A percentile compares a stretch with the other conserved stretches of the same genome.
These are phyloP conservation scores for Syndactyla subalaris DNA, from an alignment of 2,797 vertebrate genomes.

Conservation along the genomic window DNA sequence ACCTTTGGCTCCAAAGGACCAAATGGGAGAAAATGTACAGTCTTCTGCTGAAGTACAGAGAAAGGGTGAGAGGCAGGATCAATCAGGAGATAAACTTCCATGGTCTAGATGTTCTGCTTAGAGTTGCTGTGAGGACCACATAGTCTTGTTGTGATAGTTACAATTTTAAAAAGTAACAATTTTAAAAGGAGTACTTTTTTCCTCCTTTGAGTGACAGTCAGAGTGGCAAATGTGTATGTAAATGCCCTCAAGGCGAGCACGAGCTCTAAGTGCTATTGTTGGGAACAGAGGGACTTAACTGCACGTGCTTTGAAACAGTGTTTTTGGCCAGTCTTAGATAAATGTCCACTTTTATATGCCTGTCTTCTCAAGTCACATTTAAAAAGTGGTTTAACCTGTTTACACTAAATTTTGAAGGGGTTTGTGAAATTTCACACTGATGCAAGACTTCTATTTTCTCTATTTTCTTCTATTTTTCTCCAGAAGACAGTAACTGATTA, in stretches of 20 bases:
- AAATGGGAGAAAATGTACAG: background rate
- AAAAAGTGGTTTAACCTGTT: background rate
- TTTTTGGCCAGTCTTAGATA: background rate
- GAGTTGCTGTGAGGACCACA: background rate
- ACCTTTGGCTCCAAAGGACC: background rate
- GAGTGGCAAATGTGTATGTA: background rate
- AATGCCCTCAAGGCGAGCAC: background rate
- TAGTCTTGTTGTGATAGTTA: background rate
- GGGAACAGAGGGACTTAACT: background rate
- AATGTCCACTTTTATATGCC: background rate
- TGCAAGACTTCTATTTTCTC: too few species aligned
- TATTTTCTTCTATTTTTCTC: background rate
- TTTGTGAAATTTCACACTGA: background rate
- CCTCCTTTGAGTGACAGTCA: background rate
- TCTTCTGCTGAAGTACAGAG: background rate
- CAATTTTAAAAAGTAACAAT: background rate
- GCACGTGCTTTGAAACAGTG: background rate
- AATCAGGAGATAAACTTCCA: background rate
- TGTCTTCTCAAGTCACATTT: background rate
- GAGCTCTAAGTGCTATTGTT: rapidly evolving
- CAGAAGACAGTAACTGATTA: background rate
- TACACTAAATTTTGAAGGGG: background rate
- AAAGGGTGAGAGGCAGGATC: background rate
- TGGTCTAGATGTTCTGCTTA: background rate
- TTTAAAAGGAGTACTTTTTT: background rate